Conservation (phyloP, 1,140 invertebrate genomes). For the Ceratina japonica region DNA sequence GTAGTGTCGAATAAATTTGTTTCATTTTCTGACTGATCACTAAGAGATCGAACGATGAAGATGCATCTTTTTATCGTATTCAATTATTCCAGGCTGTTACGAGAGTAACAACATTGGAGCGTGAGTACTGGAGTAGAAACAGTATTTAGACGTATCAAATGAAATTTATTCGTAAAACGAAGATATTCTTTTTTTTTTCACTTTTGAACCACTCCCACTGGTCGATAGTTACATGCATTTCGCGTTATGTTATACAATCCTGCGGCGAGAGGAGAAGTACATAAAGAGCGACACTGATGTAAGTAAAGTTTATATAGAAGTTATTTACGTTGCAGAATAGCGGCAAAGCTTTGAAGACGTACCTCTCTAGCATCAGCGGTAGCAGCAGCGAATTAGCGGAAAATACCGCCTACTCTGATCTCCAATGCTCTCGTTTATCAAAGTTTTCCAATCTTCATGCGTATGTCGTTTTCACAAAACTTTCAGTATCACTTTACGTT, state of each 20-base stretch:
- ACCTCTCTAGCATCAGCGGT: slow-evolving; percentile 77
- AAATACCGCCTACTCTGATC: slow-evolving; percentile 72
- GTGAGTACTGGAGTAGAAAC: slow-evolving; percentile 45
- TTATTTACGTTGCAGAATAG: slow-evolving; percentile 68
- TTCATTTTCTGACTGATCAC: background rate
- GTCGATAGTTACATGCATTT: slow-evolving; percentile 44
- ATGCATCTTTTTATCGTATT: background rate
- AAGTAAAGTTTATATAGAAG: slow-evolving; percentile 47
- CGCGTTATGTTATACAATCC: slow-evolving; percentile 38
- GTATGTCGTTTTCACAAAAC: slow-evolving; percentile 70
- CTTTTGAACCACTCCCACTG: slow-evolving; percentile 23
- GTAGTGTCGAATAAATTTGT: slow-evolving; percentile 2
- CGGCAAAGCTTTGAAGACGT: slow-evolving; percentile 76
- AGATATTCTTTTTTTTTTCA: background rate
- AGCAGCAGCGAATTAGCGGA: slow-evolving; percentile 76
- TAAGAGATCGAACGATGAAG: background rate
- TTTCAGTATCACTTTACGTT: slow-evolving; percentile 59
- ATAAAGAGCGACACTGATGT: slow-evolving; percentile 45
- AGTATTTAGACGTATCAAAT: slow-evolving; percentile 1
- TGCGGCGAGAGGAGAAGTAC: slow-evolving; percentile 38
- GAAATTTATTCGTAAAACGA: background rate
- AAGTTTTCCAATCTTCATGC: slow-evolving; percentile 75
- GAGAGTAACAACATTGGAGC: slow-evolving; percentile 52
- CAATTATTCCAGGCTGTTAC: slow-evolving; percentile 36
- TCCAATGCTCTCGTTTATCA: slow-evolving; percentile 72